Percentiles rank a stretch among this genome's conserved stretches.
phyloP scores from a whole-genome alignment of 2,113 vertebrate genomes.

The Nettapus auritus region DNA sequence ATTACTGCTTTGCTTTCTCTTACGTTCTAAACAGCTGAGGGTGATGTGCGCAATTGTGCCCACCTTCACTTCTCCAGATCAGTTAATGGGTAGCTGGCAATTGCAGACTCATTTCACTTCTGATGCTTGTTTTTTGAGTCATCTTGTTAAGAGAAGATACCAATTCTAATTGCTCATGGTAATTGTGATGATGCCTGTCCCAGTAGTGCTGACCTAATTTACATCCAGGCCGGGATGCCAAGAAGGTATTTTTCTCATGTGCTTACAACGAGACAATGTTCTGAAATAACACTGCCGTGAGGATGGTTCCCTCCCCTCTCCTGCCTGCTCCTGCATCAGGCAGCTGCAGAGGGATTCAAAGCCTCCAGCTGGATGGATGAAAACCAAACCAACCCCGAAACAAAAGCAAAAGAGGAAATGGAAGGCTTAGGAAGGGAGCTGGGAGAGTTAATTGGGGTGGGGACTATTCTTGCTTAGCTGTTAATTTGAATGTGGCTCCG shows the following conservation, averaged over 20 bases:
- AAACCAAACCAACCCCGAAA: not conserved
- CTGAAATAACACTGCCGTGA: accelerated
- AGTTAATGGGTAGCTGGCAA: not conserved
- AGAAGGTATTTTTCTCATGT: not conserved
- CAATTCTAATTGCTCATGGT: no score
- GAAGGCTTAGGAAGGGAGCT: not conserved
- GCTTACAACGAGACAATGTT: not conserved
- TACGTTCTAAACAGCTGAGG: accelerated
- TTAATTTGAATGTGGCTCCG: not conserved
- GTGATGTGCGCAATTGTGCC: not conserved
- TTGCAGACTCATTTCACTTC: not conserved
- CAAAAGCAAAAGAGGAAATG: not conserved
- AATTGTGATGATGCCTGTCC: not conserved
- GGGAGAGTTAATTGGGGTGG: not conserved
- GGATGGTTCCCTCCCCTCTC: accelerated
- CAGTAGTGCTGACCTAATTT: not conserved
- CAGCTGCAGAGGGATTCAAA: not conserved
- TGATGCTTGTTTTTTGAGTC: not conserved
- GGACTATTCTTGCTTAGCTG: not conserved
- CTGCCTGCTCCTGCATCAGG: accelerated
- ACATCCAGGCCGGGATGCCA: not conserved
- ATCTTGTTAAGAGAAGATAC: not conserved
- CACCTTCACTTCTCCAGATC: not conserved
- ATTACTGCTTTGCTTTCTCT: not conserved
- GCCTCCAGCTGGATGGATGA: no score